Conservation (phyloP, 1,140 invertebrate genomes). For the Pseudoatta argentina region DNA sequence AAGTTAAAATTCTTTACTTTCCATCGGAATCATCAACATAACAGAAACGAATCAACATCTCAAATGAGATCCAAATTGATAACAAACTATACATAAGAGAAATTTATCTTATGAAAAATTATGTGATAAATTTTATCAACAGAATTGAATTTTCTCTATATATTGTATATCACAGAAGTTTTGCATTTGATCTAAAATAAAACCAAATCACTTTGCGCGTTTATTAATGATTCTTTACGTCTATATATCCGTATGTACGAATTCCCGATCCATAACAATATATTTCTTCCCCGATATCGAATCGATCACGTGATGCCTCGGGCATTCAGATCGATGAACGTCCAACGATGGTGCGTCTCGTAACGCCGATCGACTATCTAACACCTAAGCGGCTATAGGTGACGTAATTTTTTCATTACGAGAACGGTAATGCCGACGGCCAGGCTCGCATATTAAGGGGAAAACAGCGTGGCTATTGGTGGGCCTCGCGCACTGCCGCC, state of each 20-base stretch:
- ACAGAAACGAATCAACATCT: no score
- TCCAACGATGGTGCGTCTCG: constrained; percentile 24
- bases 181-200: background rate
- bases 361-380: constrained; percentile 39
- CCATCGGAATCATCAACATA: no score
- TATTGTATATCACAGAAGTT: background rate
- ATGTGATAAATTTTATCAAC: background rate
- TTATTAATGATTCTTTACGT: background rate
- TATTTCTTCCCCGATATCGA: constrained; percentile 6
- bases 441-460: constrained; percentile 77
- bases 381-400: constrained; percentile 30
- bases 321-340: constrained; percentile 29
- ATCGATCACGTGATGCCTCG: constrained; percentile 20
- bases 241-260: background rate
- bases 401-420: constrained; percentile 64
- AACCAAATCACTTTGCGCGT: background rate
- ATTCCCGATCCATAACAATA: constrained; percentile 2
- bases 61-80: background rate
- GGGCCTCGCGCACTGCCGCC: constrained; percentile 46
- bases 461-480: constrained; percentile 75
- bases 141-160: background rate
- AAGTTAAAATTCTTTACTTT: no score
- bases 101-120: background rate
- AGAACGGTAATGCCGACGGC: constrained; percentile 47
- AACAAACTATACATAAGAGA: background rate